phyloP scores from a whole-genome alignment of 2,888 invertebrate genomes.

The Apamea crenata region DNA sequence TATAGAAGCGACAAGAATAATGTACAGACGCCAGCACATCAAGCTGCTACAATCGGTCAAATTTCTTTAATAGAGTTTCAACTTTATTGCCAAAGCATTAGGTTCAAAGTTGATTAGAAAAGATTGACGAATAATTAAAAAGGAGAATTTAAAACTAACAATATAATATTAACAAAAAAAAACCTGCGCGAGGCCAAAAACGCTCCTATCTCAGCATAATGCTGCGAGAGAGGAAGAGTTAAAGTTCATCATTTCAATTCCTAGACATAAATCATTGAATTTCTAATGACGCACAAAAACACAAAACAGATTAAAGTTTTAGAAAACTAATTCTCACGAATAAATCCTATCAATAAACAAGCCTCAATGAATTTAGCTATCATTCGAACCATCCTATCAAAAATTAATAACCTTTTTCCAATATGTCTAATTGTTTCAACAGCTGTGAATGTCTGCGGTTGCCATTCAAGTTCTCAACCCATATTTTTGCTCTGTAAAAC shows the following conservation, averaged over 20 bases:
- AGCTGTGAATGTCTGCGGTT: conserved; percentile 30
- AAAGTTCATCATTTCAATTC: not conserved
- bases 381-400: not conserved
- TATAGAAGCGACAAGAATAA: too few species aligned
- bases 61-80: too few species aligned
- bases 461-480: not conserved
- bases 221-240: not conserved
- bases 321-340: conserved; percentile 17
- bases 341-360: conserved; percentile 1
- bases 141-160: too few species aligned
- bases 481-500: conserved; percentile 18
- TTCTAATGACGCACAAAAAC: not conserved
- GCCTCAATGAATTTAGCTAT: not conserved
- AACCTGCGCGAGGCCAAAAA: not conserved
- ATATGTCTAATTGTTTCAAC: conserved; percentile 21
- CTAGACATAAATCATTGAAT: conserved; percentile 2
- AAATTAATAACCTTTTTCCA: not conserved
- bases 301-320: conserved; percentile 10
- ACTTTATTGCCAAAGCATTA: too few species aligned
- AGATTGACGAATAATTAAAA: too few species aligned
- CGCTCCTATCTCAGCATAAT: not conserved
- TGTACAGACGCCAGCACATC: too few species aligned
- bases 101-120: too few species aligned
- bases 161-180: too few species aligned
- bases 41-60: too few species aligned